These are phyloP conservation scores for Polypedilum pembai DNA, from an alignment of 1,140 invertebrate genomes.

Conservation along the genomic window DNA sequence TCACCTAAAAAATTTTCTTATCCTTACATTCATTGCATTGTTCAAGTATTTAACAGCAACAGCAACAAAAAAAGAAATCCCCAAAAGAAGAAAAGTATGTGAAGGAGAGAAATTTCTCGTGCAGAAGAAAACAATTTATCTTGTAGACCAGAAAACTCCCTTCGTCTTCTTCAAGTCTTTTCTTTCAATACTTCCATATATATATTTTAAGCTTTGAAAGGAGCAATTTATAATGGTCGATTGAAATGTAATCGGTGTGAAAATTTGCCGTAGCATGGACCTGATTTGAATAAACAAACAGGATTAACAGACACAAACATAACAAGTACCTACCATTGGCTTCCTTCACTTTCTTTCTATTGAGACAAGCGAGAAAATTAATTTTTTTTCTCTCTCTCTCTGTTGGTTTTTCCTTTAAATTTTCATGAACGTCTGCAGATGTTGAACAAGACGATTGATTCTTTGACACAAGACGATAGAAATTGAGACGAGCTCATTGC, in stretches of 20 bases:
- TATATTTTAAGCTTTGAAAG: background rate
- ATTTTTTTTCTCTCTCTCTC: background rate
- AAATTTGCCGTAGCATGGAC: conserved; percentile 29
- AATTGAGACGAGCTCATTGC: background rate
- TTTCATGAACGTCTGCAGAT: background rate
- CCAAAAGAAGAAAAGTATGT: background rate
- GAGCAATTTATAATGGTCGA: conserved; percentile 29
- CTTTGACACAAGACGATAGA: conserved; percentile 17
- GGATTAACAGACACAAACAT: background rate
- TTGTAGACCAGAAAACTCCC: background rate
- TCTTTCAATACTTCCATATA: no score
- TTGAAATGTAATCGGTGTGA: conserved; percentile 31
- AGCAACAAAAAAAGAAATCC: conserved; percentile 13
- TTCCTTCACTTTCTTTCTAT: no score
- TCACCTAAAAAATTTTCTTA: no score
- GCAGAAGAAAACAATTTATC: conserved; percentile 26
- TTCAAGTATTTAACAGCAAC: background rate
- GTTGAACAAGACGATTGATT: conserved; percentile 15
- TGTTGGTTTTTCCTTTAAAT: background rate
- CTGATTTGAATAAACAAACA: conserved; percentile 30
- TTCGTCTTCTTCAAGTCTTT: background rate
- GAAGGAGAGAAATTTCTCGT: background rate
- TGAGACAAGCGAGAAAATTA: background rate
- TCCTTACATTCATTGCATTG: background rate
- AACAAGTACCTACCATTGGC: background rate